phyloP scores from a whole-genome alignment of 1,140 invertebrate species.

The Zaprionus davidi region DNA sequence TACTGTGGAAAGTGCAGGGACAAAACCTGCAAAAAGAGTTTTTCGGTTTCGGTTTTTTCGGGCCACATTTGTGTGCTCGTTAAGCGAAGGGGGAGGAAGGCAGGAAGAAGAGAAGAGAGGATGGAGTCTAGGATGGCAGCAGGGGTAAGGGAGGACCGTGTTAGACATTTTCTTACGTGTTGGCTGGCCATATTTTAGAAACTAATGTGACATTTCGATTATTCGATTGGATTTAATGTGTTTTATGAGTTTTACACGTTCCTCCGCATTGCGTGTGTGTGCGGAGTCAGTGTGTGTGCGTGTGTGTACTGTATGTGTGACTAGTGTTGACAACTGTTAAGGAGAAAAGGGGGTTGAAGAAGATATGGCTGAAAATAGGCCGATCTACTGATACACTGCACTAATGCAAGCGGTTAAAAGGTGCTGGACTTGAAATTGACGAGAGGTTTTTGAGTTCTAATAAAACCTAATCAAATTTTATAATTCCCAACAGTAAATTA shows the following conservation, averaged over 20 bases:
- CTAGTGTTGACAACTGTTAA: constrained; percentile 59
- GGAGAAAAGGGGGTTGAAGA: constrained; percentile 1
- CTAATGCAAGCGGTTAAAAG: constrained; percentile 32
- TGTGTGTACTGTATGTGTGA: constrained; percentile 25
- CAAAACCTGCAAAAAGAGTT: constrained; percentile 61
- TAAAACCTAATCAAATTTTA: too few species aligned
- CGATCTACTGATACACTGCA: constrained; percentile 39
- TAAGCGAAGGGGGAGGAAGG: constrained; percentile 27
- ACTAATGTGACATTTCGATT: constrained; percentile 84
- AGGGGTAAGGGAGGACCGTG: not conserved
- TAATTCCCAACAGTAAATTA: too few species aligned
- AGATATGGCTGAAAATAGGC: not conserved
- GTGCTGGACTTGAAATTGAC: too few species aligned
- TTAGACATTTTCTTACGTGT: constrained; percentile 65
- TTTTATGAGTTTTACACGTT: constrained; percentile 83
- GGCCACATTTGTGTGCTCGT: constrained; percentile 71
- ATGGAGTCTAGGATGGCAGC: not conserved
- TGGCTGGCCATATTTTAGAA: constrained; percentile 81
- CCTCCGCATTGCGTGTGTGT: constrained; percentile 37
- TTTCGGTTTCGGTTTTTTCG: constrained; percentile 46
- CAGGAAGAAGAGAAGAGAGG: not conserved
- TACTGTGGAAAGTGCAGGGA: constrained; percentile 61
- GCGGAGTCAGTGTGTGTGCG: not conserved
- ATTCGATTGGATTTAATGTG: constrained; percentile 84
- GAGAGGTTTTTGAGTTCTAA: too few species aligned